These are phyloP conservation scores for Chondrilla cf. caribensis DNA, from an alignment of 37 sponge, comb jelly and placozoan species.

Conservation along the genomic window DNA sequence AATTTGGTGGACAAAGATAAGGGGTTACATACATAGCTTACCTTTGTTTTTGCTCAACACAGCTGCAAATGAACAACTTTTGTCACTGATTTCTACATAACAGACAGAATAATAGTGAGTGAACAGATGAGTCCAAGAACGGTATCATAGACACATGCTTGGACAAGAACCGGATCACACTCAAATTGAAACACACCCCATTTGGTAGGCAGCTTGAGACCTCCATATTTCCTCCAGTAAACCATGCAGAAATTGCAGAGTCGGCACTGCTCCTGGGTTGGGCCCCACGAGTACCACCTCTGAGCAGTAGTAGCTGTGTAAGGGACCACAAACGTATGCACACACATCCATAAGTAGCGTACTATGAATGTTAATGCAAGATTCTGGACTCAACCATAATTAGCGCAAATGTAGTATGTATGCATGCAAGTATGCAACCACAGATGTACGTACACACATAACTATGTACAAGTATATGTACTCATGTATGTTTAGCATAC, in stretches of 20 bases:
- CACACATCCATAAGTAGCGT: too few species aligned
- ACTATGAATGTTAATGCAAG: too few species aligned
- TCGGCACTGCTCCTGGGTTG: constrained; percentile 77
- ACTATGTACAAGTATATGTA: background rate
- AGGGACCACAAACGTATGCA: background rate
- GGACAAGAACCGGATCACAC: background rate
- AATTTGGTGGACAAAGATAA: too few species aligned
- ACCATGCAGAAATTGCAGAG: constrained; percentile 81
- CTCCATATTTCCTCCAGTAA: constrained; percentile 95
- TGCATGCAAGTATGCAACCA: too few species aligned
- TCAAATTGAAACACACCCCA: constrained; percentile 69
- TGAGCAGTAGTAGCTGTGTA: constrained; percentile 25
- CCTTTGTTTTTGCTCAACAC: background rate
- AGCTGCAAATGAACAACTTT: constrained; percentile 24
- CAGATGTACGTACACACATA: background rate
- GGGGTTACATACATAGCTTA: too few species aligned
- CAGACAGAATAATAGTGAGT: background rate
- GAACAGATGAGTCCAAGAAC: background rate
- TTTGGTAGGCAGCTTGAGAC: constrained; percentile 84
- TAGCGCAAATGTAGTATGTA: too few species aligned
- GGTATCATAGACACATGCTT: background rate
- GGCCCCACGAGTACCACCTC: constrained; percentile 85
- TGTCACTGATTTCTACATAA: constrained; percentile 10
- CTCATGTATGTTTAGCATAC: too few species aligned
- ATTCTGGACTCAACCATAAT: too few species aligned